Base-by-base conservation (phyloP, 2,888 invertebrate species). In the Mimumesa dahlbomi region DNA sequence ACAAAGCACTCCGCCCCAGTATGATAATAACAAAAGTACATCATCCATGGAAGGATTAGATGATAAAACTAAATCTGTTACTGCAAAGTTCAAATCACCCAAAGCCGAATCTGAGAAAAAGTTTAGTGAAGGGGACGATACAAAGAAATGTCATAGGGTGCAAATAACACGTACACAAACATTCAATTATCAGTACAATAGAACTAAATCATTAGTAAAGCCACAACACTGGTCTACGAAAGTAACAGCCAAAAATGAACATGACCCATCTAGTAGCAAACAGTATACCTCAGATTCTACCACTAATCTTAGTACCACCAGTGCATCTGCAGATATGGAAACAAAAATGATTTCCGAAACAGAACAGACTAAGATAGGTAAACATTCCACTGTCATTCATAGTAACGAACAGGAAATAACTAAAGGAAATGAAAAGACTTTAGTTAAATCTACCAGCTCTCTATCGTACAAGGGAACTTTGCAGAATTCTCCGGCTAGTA, bases 81-180 rank as follows among this genome's bases (percentile, higher is more conserved):
- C 29, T 29, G 9, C 52, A 5, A 75, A 53, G 9, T 18, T 56
- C 1, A 61, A 49, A 19, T 2, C 42, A 7, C 11, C 9, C 14
- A 66, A 29, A 49, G 34, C 40, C 14, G 62, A 49, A 5, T 25
- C 31, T 9, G 50, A 63, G 0, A 68, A 40, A 56, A 64, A 29
- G 13, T 29, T 0, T 13, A 61, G 13, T 4, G 73, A 73, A 6
- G 4, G 13, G 13, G 57, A 57, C 6, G 67, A 73, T 0, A 11
- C 45, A 14, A 61, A 14, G 13, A 71, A 36, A 25, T 73, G 59
- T 58, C 58, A 73, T 14, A 73, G 52, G 16, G 48, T 66, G 53
- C 58, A 67, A 38, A 14, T 43, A 58, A 63, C 6, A 0, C 73
- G 50, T 5, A 46, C 61, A 13, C 59, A 63, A 36, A 65, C 64